A percentile compares a stretch with the other conserved stretches of the same genome.
Conservation (phyloP, 2,113 vertebrate genomes). For the Tenrec ecaudatus region DNA sequence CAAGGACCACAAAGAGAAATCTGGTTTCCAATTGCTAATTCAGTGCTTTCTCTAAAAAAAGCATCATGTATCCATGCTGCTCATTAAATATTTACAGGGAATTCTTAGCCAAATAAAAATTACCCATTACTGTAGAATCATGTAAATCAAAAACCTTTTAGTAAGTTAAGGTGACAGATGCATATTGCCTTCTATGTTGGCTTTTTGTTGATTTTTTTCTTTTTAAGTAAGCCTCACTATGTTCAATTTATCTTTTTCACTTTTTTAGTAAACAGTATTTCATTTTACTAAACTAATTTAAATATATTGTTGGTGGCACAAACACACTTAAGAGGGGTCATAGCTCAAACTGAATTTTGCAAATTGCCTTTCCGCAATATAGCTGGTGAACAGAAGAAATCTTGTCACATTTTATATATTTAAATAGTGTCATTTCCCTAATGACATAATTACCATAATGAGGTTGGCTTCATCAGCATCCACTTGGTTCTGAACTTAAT, state of each 20-base stretch:
- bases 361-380: slow-evolving; percentile 25
- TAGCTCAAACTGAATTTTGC: neutral
- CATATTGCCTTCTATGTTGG: slow-evolving; percentile 39
- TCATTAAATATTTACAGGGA: slow-evolving; percentile 70
- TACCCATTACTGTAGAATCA: slow-evolving; percentile 52
- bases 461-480: slow-evolving; percentile 57
- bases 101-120: slow-evolving; percentile 66
- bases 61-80: slow-evolving; percentile 34
- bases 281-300: slow-evolving; percentile 62
- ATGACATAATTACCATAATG: slow-evolving; percentile 67
- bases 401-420: slow-evolving; percentile 49
- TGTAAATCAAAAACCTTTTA: slow-evolving; percentile 70
- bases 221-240: slow-evolving; percentile 46
- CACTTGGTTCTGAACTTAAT: slow-evolving; percentile 67
- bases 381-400: neutral
- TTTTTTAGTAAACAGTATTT: slow-evolving; percentile 49
- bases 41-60: slow-evolving; percentile 47
- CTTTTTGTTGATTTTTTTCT: slow-evolving; percentile 3
- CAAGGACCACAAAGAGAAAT: slow-evolving; percentile 11
- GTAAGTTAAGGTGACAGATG: slow-evolving; percentile 48
- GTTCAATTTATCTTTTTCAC: slow-evolving; percentile 13
- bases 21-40: slow-evolving; percentile 34
- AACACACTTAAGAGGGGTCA: slow-evolving; percentile 22
- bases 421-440: slow-evolving; percentile 62
- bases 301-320: slow-evolving; percentile 44